A percentile compares a stretch with the other conserved stretches of the same genome.
Evolutionary conservation across 2,113 vertebrate species (phyloP).

Genomic region (Condylura cristata): DNA sequence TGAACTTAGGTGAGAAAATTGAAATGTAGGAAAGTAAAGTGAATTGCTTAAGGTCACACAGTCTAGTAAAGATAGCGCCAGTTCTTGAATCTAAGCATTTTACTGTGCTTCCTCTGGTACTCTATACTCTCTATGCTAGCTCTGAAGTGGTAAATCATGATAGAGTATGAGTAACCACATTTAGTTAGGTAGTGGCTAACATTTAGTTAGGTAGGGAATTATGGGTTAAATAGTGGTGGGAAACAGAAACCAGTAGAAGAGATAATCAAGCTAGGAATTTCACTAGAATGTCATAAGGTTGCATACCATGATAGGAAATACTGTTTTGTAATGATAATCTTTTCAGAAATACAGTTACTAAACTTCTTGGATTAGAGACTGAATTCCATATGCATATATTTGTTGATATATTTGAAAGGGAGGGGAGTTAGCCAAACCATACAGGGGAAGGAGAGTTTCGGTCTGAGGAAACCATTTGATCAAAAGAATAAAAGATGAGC

Average conservation of each 20-base stretch:
- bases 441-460: not conserved
- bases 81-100: conserved; percentile 18
- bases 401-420: not conserved
- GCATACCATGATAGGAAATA: not conserved
- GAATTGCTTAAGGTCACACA: not conserved
- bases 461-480: not conserved
- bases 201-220: not conserved
- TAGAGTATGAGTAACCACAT: not conserved
- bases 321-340: not conserved
- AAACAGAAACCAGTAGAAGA: not conserved
- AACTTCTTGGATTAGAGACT: not conserved
- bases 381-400: not conserved
- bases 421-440: not conserved
- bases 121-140: not conserved
- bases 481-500: not conserved
- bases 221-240: not conserved
- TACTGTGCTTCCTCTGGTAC: not conserved
- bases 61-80: not conserved
- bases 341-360: conserved; percentile 31
- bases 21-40: not conserved
- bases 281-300: not conserved
- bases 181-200: not conserved
- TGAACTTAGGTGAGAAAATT: conserved; percentile 46
- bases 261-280: not conserved
- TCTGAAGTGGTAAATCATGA: not conserved